phyloP scores from a whole-genome alignment of 2,888 invertebrate genomes.

The Cephus spinipes region DNA sequence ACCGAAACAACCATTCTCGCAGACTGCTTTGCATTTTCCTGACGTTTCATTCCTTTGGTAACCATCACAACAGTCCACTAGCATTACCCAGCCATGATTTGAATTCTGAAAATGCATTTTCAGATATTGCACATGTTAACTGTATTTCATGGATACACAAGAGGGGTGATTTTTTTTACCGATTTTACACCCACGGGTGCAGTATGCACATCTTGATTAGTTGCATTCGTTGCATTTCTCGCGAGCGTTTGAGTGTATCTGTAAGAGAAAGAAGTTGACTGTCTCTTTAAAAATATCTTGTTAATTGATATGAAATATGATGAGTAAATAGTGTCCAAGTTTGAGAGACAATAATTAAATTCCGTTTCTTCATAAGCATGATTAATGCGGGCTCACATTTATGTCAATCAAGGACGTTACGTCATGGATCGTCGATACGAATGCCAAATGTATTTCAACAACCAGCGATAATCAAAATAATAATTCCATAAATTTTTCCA shows the following conservation, averaged over 20 bases:
- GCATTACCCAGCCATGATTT: constrained; percentile 46
- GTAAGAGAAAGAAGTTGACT: not conserved
- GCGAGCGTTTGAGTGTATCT: constrained; percentile 15
- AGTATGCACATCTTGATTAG: not conserved
- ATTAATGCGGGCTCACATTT: no score
- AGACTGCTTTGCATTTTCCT: constrained; percentile 74
- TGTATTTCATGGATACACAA: not conserved
- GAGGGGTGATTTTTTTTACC: constrained; percentile 10
- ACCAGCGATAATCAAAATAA: not conserved
- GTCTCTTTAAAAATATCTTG: not conserved
- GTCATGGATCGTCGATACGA: not conserved
- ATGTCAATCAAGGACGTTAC: no score
- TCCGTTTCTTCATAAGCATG: no score
- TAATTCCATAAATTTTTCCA: not conserved
- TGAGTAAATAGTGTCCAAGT: no score
- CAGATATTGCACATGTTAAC: no score
- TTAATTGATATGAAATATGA: no score
- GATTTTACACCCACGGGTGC: not conserved
- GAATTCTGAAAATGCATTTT: constrained; percentile 7
- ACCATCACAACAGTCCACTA: constrained; percentile 77
- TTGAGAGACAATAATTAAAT: no score
- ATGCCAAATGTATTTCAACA: not conserved
- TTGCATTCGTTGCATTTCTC: constrained; percentile 12
- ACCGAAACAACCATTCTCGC: constrained; percentile 76
- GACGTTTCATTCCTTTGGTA: constrained; percentile 71